Evolutionary conservation across 2,797 vertebrate genomes (phyloP).

Genomic region (Orientallactaga sibirica): DNA sequence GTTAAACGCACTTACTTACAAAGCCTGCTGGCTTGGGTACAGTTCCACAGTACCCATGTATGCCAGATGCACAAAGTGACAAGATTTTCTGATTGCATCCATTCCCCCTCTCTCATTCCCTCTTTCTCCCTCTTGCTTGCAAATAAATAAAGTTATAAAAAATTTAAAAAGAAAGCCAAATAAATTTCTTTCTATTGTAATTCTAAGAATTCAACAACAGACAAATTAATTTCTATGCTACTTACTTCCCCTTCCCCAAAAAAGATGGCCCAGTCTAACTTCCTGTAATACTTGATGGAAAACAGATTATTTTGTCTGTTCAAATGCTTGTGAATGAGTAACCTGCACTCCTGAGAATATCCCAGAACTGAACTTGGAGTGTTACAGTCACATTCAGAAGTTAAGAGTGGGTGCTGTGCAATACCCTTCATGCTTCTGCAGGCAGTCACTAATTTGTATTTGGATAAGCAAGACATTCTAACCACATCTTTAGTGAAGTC

Average conservation of each 20-base stretch:
- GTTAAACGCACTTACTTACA: no score
- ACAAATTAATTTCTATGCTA: background rate
- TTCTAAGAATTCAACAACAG: background rate
- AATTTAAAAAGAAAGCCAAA: background rate
- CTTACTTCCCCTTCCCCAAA: rapidly evolving
- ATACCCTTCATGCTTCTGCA: background rate
- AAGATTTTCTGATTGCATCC: no score
- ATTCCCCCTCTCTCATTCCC: no score
- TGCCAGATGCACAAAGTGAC: no score
- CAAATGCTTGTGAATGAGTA: background rate
- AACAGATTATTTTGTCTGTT: background rate
- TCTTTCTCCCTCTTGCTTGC: no score
- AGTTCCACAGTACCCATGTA: no score
- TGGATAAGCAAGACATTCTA: background rate
- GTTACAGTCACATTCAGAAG: rapidly evolving
- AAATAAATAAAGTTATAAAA: no score
- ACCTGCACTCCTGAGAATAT: background rate
- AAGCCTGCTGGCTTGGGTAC: no score
- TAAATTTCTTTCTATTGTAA: slow-evolving; percentile 1
- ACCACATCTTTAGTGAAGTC: background rate
- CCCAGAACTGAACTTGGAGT: background rate
- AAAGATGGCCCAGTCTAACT: background rate
- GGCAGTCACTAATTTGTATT: background rate
- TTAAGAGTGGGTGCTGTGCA: background rate
- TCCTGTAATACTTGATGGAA: background rate